Base-by-base conservation (phyloP, 2,113 vertebrate genomes). In the Cygnus atratus region DNA sequence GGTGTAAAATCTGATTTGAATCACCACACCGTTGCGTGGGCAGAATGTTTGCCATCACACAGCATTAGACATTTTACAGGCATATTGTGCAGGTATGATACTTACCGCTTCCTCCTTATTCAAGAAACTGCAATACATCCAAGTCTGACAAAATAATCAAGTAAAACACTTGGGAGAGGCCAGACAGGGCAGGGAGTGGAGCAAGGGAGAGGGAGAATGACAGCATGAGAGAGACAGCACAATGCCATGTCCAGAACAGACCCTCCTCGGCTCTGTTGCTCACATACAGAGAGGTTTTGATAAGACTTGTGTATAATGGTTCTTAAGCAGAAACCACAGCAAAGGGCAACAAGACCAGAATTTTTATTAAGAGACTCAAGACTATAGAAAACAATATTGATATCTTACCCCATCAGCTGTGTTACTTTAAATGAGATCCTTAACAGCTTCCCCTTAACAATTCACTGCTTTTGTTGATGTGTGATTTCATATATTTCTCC, bases 1-100 rank as follows among this genome's bases (percentile, higher is more conserved):
- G 43, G 90, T 91, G 84, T 78, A 96, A 92, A 94, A 87, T 87
- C 81, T 61, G 77, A 96, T 52, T 87, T 75, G n/a, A 84, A 76
- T 62, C 83, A 86, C 21, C 43, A 59, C 68, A 81, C n/a, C n/a
- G 55, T 52, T 95, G 83, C 57, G 92, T 90, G 72, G 93, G 92
- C 72, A 95, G 93, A 94, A 67, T 92, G 92, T 92, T 93, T 92
- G 88, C 85, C 86, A 93, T 37, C 80, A 92, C n/a, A 91, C 74
- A 94, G 75, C 93, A 92, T 84, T 71, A 95, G 83, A 88, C 92
- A 90, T 77, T 93, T 96, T 90, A 77, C 83, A 90, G 95, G 79
- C 88, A 90, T 5, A 0, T 70, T 74, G 54, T 71, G 55, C 59
- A 95, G 67, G 94, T 94, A 90, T 3, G 24, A 46, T 58, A 77